Base-by-base conservation (phyloP, 2,113 vertebrate species). In the Holacanthus passer region DNA sequence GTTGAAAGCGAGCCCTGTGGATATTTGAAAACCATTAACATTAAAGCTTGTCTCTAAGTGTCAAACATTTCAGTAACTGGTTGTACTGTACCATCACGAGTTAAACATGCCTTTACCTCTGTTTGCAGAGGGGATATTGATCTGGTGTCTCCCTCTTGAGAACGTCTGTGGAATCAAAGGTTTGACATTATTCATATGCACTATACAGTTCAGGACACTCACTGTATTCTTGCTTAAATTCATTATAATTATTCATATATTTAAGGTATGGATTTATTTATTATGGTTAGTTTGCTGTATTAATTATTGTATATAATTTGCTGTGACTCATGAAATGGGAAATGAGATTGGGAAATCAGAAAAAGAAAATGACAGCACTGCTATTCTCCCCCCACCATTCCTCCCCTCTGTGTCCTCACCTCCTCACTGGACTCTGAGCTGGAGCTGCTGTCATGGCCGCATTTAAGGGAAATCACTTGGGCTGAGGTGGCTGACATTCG, bases 381-480 rank as follows among this genome's bases (percentile, higher is more conserved):
- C 17, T 71, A 9, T 37, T 24, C 66, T 35, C 27, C 35, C 10
- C 20, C 10, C 70, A 48, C 6, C 16, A 17, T 47, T 17, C 45
- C 45, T 47, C 47, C 69, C 37, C 24, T 47, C 55, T 3, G 22
- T 14, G 35, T 56, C 43, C 90, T 90, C 76, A 94, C 93, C 90
- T 93, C 91, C 79, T 93, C 93, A 22, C 85, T 91, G 76, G 93
- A 94, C 82, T 93, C 91, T 0, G 91, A 93, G 86, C 94, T 94
- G 71, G 89, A 91, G 87, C 90, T 90, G 35, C 60, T 17, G 19
- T 71, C 70, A 0, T 6, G 43, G 74, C 70, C 43, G 32, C 94
- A 95, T 4, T 39, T 83, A 55, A 94, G 68, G 17, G 84, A 83
- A 2, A 91, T 1, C 27, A 93, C 80, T 53, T 86, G 72, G 1